A percentile compares a stretch with the other conserved stretches of the same genome.
These are phyloP conservation scores for Rynchops niger DNA, from an alignment of 2,113 vertebrate species.

Conservation along the genomic window DNA sequence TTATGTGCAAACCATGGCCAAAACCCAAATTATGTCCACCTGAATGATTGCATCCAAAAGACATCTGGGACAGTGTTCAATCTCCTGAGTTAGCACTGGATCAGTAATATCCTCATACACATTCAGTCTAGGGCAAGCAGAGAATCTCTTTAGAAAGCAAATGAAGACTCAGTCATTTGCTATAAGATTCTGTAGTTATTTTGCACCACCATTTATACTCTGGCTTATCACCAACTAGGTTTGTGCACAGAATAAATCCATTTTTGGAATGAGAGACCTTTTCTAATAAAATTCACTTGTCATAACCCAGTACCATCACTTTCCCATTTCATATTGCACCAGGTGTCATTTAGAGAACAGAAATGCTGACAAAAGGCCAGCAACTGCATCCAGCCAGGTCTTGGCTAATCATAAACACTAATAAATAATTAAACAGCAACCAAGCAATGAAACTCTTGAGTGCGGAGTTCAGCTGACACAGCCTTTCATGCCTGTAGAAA, in stretches of 20 bases:
- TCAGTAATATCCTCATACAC: not conserved
- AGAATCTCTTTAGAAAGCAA: not conserved
- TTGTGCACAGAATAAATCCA: not conserved
- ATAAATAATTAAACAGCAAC: not conserved
- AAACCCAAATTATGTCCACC: not conserved
- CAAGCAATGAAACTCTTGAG: not conserved
- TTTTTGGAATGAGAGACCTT: not conserved
- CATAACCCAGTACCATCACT: accelerated
- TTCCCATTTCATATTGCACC: not conserved
- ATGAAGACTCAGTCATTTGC: not conserved
- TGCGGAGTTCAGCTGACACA: not conserved
- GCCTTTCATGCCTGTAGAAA: not conserved
- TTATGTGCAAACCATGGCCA: not conserved
- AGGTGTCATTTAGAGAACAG: not conserved
- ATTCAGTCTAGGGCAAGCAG: not conserved
- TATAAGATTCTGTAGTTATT: not conserved
- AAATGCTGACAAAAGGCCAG: not conserved
- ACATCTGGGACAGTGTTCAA: not conserved
- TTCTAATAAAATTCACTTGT: not conserved
- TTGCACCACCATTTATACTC: accelerated
- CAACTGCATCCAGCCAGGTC: not conserved
- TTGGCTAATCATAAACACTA: not conserved
- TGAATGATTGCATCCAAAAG: not conserved
- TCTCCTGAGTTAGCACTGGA: not conserved
- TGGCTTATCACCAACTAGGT: not conserved